phyloP scores from a whole-genome alignment of 2,888 invertebrate species.

The Tanaodytes sp. region DNA sequence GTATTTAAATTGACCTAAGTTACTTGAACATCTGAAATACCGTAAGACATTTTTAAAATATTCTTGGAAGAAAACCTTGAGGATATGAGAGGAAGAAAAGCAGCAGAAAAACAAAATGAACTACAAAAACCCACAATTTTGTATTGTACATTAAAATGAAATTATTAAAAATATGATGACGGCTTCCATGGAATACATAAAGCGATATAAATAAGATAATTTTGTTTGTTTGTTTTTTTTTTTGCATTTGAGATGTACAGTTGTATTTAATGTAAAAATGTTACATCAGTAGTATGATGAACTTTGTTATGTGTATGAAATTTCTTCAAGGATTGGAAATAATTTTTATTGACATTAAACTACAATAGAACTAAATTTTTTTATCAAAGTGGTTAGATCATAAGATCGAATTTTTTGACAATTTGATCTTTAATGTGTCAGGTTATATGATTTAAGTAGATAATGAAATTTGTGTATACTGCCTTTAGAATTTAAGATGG shows the following conservation, averaged over 20 bases:
- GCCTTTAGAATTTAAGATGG: conserved; percentile 31
- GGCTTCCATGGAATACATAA: neutral
- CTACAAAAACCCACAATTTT: no score
- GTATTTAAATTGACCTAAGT: no score
- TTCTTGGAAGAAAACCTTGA: no score
- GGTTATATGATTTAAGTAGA: conserved; percentile 15
- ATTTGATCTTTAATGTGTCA: neutral
- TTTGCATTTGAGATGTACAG: conserved; percentile 41
- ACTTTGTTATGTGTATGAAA: conserved; percentile 29
- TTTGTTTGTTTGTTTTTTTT: conserved; percentile 19
- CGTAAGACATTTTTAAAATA: no score
- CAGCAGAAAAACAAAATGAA: no score
- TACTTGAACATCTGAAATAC: no score
- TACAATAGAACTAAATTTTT: no score
- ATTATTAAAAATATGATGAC: no score
- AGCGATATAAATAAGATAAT: neutral
- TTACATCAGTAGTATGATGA: conserved; percentile 14
- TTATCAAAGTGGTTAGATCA: no score
- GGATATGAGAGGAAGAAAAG: no score
- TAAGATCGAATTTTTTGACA: neutral
- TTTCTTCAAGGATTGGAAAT: conserved; percentile 2
- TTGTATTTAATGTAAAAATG: conserved; percentile 39
- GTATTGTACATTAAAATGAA: no score
- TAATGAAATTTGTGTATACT: conserved; percentile 28
- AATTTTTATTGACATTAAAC: no score